These are phyloP conservation scores for Fundulus diaphanus DNA, from an alignment of 2,797 vertebrate species.

Conservation along the genomic window DNA sequence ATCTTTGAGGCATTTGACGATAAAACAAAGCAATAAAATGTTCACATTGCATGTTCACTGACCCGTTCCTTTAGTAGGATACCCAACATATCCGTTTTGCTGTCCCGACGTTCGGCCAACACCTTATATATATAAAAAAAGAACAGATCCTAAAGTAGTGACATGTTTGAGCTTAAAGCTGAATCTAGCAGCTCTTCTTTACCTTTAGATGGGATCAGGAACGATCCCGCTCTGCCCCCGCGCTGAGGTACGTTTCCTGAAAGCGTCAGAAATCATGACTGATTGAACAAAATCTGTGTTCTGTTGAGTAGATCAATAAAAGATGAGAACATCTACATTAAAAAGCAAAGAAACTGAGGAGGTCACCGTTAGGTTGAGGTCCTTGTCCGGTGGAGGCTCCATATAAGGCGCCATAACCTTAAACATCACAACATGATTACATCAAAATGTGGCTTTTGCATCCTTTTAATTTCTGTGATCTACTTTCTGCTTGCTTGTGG, in stretches of 20 bases:
- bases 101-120: conserved; percentile 53
- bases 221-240: conserved; percentile 46
- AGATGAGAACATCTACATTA: not conserved
- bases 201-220: conserved; percentile 72
- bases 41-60: conserved; percentile 21
- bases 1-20: not conserved
- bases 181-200: not conserved
- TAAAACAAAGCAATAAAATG: not conserved
- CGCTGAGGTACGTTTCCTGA: conserved; percentile 58
- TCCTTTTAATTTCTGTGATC: not conserved
- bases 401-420: conserved; percentile 58
- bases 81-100: conserved; percentile 52
- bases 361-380: conserved; percentile 51
- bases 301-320: not conserved
- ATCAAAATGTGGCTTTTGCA: not conserved
- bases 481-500: not conserved
- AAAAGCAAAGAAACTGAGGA: not conserved
- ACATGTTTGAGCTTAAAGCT: not conserved
- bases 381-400: conserved; percentile 51
- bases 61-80: conserved; percentile 68
- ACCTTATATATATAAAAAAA: conserved; percentile 40
- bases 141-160: not conserved
- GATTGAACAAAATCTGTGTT: not conserved
- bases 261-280: not conserved
- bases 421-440: not conserved